Evolutionary conservation across 1,140 invertebrate genomes (phyloP), one percentile per base, ranked within the genome.

Genomic region (Brachionus angularis): DNA sequence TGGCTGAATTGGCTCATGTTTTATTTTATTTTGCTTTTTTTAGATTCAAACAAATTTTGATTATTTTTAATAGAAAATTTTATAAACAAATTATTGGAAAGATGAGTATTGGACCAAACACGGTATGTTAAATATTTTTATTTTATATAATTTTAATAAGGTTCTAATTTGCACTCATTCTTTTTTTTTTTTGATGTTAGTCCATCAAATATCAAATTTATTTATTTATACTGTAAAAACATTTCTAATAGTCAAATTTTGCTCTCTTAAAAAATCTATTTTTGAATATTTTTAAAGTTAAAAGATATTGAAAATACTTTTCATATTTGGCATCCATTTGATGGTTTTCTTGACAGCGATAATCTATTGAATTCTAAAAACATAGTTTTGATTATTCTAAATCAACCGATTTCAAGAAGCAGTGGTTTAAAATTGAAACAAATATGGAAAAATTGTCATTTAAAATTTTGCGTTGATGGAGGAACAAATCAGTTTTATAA

Each of bases 391-490:
- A 18, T 67, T 2, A 67, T 67, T 33, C 23, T 67, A 23, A 67
- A 67, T 67, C 62, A 33, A 21, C 62, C 62, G 5, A 50, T 67
- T 8, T 47, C 23, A 44, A 44, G 21, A 39, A 34, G 29, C 46
- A 27, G 21, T 18, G 31, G 29, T 8, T 1, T 2, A 21, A 47
- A 47, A 67, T 23, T 67, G 2, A 4, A 14, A 31, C 46, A 67
- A 67, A 5, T 67, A 34, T 67, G 62, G 62, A 29, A 46, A n/a
- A 33, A 18, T 7, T 46, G 21, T 2, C 46, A 5, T 23, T 18
- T 67, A 12, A 46, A 50, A 18, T 47, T 67, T 47, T 16, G 29
- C 12, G 62, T 67, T 12, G 62, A 67, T 25, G 62, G 62, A 1
- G 62, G 62, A 0, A 36, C 42, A 5, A 67, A 67, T 50, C 14